These are phyloP conservation scores for Gymnorhina tibicen DNA, from an alignment of 2,113 vertebrate genomes.

Conservation along the genomic window DNA sequence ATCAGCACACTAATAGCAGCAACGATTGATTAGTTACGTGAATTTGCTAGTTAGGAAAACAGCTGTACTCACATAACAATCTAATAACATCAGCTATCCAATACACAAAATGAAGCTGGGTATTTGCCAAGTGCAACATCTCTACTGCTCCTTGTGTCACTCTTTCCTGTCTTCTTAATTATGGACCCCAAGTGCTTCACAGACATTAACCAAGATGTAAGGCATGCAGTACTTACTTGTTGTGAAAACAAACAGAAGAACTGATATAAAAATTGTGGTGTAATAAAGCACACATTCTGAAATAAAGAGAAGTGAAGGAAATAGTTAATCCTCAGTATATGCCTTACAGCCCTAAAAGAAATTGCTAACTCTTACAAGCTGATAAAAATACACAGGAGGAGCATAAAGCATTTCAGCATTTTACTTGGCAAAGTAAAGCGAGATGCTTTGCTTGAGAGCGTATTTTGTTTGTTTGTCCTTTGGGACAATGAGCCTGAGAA, in stretches of 20 bases:
- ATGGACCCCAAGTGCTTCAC: neutral
- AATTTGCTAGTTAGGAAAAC: neutral
- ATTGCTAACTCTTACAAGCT: neutral
- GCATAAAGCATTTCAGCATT: neutral
- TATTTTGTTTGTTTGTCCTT: neutral
- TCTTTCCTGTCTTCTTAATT: neutral
- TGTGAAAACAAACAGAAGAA: slow-evolving; percentile 99
- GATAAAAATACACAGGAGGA: neutral
- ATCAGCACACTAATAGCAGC: neutral
- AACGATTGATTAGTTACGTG: fast-evolving
- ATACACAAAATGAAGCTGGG: neutral
- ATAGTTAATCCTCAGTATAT: neutral
- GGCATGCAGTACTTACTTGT: slow-evolving; percentile 85
- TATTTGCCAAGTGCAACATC: neutral
- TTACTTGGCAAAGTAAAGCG: neutral
- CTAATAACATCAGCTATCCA: neutral
- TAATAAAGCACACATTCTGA: slow-evolving; percentile 99
- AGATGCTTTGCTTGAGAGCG: neutral
- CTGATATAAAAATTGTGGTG: slow-evolving; percentile 99
- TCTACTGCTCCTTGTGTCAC: neutral
- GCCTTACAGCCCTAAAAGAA: neutral
- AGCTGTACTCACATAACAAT: neutral
- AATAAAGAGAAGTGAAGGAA: slow-evolving; percentile 67
- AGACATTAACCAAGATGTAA: neutral
- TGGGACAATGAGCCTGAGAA: neutral